phyloP scores from a whole-genome alignment of 2,797 vertebrate genomes.

The Poliocrania exsul region DNA sequence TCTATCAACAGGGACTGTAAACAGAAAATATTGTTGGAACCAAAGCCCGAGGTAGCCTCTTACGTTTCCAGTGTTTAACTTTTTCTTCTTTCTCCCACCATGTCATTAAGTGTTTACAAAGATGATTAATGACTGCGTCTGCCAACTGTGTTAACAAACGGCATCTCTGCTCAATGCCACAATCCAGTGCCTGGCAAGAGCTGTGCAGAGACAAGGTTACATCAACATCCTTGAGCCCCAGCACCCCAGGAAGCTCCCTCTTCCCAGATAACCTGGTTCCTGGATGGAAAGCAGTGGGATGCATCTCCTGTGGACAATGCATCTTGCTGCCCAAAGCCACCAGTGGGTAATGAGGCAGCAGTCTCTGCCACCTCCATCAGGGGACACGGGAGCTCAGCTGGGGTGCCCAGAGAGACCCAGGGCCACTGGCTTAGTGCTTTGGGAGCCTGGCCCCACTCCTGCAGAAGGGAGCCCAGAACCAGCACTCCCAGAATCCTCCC shows the following conservation, averaged over 20 bases:
- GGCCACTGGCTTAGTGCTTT: background rate
- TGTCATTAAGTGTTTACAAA: constrained; percentile 65
- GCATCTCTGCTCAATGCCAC: constrained; percentile 30
- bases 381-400: fast-evolving
- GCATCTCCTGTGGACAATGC: fast-evolving
- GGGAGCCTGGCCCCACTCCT: fast-evolving
- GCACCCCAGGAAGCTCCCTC: background rate
- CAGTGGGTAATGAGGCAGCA: fast-evolving
- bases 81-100: constrained; percentile 15
- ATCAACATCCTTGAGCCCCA: background rate
- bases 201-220: background rate
- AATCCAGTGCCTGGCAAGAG: background rate
- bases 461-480: fast-evolving
- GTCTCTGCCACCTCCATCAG: background rate
- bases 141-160: constrained; percentile 38
- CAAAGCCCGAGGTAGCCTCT: constrained; percentile 14
- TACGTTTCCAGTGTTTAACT: constrained; percentile 30
- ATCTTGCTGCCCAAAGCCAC: background rate
- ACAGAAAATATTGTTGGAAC: background rate
- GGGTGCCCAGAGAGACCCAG: too few relatives aligned
- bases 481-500: fast-evolving
- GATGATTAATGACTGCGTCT: constrained; percentile 65
- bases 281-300: background rate
- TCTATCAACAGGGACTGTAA: background rate
- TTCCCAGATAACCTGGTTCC: background rate